phyloP scores from a whole-genome alignment of 2,113 vertebrate species.

The Campylomormyrus numenius region DNA sequence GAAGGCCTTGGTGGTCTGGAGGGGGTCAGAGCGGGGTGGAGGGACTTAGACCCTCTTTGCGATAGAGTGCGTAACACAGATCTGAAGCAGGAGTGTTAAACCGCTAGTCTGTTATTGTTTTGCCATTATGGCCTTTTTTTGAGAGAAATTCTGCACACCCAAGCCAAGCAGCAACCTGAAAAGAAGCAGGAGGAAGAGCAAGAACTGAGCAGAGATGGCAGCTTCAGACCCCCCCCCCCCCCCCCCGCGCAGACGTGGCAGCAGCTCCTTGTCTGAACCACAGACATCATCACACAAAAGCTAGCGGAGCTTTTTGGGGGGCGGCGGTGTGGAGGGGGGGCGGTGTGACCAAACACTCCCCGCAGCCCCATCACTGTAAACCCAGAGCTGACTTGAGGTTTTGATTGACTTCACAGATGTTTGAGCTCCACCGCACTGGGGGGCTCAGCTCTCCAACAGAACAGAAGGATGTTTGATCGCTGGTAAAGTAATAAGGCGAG shows the following conservation, averaged over 20 bases:
- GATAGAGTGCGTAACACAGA: background rate
- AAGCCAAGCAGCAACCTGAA: background rate
- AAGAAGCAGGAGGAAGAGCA: background rate
- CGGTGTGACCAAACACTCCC: background rate
- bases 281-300: background rate
- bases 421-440: constrained; percentile 26
- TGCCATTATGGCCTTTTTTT: background rate
- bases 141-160: background rate
- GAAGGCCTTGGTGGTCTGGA: constrained; percentile 91
- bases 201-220: background rate
- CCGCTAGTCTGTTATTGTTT: background rate
- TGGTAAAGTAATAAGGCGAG: constrained; percentile 37
- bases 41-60: background rate
- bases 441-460: constrained; percentile 28
- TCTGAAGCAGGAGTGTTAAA: background rate
- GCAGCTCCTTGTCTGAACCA: constrained; percentile 14
- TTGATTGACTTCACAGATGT: constrained; percentile 41
- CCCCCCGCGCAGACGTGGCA: background rate
- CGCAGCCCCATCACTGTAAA: background rate
- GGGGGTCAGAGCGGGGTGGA: background rate
- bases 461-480: constrained; percentile 48
- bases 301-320: background rate
- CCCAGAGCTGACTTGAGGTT: constrained; percentile 25
- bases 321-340: too few relatives aligned
- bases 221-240: too few relatives aligned